These are phyloP conservation scores for Catharus fuscescens DNA, from an alignment of 2,113 vertebrate genomes.

Conservation along the genomic window DNA sequence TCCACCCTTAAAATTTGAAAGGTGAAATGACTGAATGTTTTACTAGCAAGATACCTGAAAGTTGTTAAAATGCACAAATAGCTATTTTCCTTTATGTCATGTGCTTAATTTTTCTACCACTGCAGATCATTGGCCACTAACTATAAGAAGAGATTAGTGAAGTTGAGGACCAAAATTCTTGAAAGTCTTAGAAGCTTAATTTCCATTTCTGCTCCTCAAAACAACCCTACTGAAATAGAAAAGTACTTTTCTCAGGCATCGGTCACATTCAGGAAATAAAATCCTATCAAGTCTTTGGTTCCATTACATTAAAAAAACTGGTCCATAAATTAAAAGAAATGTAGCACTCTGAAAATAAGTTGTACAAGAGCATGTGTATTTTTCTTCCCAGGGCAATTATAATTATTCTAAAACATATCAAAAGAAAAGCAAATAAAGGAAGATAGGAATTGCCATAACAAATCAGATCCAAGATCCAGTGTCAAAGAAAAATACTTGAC, in stretches of 20 bases:
- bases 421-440: neutral
- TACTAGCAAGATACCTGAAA: neutral
- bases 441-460: neutral
- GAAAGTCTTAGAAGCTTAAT: neutral
- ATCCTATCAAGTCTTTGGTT: neutral
- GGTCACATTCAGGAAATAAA: neutral
- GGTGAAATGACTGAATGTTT: neutral
- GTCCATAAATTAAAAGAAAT: neutral
- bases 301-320: neutral
- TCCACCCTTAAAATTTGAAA: neutral
- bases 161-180: neutral
- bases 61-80: neutral
- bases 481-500: neutral
- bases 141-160: neutral
- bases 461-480: neutral
- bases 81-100: neutral
- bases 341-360: neutral
- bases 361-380: neutral
- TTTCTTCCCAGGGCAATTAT: neutral
- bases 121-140: neutral
- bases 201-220: neutral
- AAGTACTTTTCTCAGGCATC: neutral
- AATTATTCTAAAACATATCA: neutral
- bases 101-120: neutral
- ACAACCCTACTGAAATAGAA: neutral